phyloP scores from a whole-genome alignment of 2,888 invertebrate genomes.

The Pilophorus perplexus region DNA sequence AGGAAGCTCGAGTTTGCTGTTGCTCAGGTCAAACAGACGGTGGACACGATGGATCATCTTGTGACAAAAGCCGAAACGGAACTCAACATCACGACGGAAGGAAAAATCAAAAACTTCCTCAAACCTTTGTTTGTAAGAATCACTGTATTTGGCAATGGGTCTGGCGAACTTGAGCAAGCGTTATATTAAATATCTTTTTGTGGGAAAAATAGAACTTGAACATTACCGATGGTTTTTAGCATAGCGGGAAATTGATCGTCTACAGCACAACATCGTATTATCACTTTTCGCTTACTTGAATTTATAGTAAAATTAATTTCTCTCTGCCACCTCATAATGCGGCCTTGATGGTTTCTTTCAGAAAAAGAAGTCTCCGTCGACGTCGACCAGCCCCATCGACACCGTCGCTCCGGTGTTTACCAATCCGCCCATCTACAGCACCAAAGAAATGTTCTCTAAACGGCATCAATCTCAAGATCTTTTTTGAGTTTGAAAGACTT shows the following conservation, averaged over 20 bases:
- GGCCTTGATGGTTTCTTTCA: too few species aligned
- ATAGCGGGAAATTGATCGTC: too few species aligned
- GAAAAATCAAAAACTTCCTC: conserved; percentile 42
- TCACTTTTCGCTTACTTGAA: background rate
- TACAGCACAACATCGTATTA: too few species aligned
- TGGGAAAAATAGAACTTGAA: too few species aligned
- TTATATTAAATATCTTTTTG: too few species aligned
- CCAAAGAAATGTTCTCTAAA: conserved; percentile 32
- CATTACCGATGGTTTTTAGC: too few species aligned
- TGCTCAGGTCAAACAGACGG: conserved; percentile 38
- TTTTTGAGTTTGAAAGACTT: too few species aligned
- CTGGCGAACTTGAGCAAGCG: too few species aligned
- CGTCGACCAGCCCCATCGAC: background rate
- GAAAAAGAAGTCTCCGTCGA: conserved; percentile 18
- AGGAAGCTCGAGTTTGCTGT: conserved; percentile 40
- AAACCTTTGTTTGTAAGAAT: conserved; percentile 41
- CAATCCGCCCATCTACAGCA: conserved; percentile 24
- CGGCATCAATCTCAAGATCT: too few species aligned
- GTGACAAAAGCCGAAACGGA: conserved; percentile 43
- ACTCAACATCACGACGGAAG: conserved; percentile 41
- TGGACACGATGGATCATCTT: conserved; percentile 40
- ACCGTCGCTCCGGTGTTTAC: conserved; percentile 18
- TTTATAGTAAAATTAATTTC: background rate
- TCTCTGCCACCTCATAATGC: too few species aligned
- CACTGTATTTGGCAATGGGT: too few species aligned